Base-by-base conservation (phyloP, 2,797 vertebrate species). In the Pyrocephalus nanus region DNA sequence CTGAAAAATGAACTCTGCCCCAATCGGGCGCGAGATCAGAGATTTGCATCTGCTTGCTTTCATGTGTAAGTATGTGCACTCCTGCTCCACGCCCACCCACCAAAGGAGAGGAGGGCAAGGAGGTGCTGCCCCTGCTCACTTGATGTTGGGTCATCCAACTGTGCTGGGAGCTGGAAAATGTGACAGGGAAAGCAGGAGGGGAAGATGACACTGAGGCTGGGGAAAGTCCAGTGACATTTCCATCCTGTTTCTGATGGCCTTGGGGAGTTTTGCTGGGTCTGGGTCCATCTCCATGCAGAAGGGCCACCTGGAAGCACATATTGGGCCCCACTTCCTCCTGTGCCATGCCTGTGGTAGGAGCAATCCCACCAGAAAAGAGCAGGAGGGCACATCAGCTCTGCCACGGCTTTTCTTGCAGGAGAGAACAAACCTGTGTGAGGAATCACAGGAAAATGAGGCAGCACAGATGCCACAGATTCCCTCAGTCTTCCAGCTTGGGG, bases 1-100 rank as follows among this genome's bases (percentile, higher is more conserved):
- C 8, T 94, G 92, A 88, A 85, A 88, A 93, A 96, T 88, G 82
- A 91, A 95, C 95, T 94, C 83, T 93, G 86, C 83, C 66, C 91
- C 66, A 45, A 1, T 92, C 92, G 72, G 62, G n/a, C 62, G 54
- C 10, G 3, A 54, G 79, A 78, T 66, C 67, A 61, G 80, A 93
- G 76, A 95, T 90, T 67, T 82, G 79, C 67, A 71, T 88, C 87
- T 81, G 45, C 93, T 93, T 92, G 91, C 62, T 88, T 67, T 86
- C 3, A 0, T 20, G 36, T 66, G 34, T 90, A 75, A 77, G 66
- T 69, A 4, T 4, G 17, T 2, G 32, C 54, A 9, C 62, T 71
- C 36, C 5, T 11, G 40, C 40, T 58, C 36, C 57, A n/a, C 47
- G 22, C 36, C 45, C 43, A 34, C 43, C 54, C n/a, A 11, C 22